These are phyloP conservation scores for Semaprochilodus insignis DNA, from an alignment of 2,797 vertebrate genomes.

Conservation along the genomic window DNA sequence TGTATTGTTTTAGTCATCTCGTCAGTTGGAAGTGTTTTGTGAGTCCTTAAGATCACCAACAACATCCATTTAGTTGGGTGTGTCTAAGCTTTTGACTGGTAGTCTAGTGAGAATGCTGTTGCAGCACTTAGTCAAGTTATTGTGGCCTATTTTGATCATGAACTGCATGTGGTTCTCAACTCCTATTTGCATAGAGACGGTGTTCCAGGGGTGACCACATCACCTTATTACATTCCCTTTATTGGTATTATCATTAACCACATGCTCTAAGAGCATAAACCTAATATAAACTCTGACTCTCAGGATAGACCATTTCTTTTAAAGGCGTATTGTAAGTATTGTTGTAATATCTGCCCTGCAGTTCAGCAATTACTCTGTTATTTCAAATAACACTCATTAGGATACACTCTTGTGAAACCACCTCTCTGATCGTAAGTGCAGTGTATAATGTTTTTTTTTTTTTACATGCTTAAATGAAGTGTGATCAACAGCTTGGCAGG, in stretches of 20 bases:
- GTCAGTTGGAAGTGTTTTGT: too few species aligned
- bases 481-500: conserved; percentile 13
- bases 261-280: background rate
- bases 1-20: too few species aligned
- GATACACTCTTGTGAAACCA: background rate
- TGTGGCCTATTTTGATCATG: too few species aligned
- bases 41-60: too few species aligned
- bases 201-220: background rate
- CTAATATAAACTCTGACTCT: background rate
- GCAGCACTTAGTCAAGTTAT: background rate
- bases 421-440: background rate
- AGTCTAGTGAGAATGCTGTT: background rate
- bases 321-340: background rate
- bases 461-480: background rate
- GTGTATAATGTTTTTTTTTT: background rate
- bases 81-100: too few species aligned
- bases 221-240: background rate
- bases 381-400: background rate
- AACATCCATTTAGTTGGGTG: too few species aligned
- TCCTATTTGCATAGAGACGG: background rate
- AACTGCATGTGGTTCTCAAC: too few species aligned
- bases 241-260: background rate
- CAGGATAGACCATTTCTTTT: background rate
- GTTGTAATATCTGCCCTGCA: background rate
- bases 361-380: background rate